These are phyloP conservation scores for Anoplolepis gracilipes DNA, from an alignment of 1,140 invertebrate species.

Conservation along the genomic window DNA sequence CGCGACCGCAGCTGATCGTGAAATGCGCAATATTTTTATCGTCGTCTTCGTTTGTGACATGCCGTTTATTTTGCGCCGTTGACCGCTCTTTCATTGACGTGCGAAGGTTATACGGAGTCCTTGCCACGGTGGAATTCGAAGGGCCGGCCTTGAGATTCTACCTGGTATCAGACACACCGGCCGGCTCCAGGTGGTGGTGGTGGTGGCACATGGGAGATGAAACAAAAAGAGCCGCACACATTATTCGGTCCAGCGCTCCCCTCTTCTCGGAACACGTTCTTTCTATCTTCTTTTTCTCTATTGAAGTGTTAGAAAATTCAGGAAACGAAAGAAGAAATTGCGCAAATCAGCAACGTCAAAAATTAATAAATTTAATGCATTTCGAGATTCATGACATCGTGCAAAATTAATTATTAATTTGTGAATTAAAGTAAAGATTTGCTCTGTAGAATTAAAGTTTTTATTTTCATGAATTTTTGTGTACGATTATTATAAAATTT, in stretches of 20 bases:
- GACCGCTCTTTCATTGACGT: constrained; percentile 65
- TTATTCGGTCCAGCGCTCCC: neutral
- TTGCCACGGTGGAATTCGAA: constrained; percentile 73
- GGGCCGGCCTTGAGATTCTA: constrained; percentile 72
- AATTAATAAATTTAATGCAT: too few relatives aligned
- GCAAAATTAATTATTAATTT: too few relatives aligned
- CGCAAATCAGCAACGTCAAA: too few relatives aligned
- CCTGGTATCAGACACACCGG: constrained; percentile 62
- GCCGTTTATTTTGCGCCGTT: constrained; percentile 15
- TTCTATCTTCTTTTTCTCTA: neutral
- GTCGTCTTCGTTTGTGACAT: neutral
- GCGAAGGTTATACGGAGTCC: constrained; percentile 70
- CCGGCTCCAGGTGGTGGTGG: constrained; percentile 64
- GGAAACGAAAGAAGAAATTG: too few relatives aligned
- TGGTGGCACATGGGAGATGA: constrained; percentile 58
- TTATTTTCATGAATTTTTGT: too few relatives aligned
- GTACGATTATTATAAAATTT: too few relatives aligned
- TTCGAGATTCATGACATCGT: too few relatives aligned
- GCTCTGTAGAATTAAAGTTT: too few relatives aligned
- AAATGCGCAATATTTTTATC: neutral
- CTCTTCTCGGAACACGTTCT: too few relatives aligned
- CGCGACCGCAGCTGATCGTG: neutral
- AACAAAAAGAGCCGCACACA: constrained; percentile 67
- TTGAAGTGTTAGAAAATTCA: neutral
- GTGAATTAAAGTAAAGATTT: too few relatives aligned